These are phyloP conservation scores for Dryadula phaetusa DNA, from an alignment of 2,888 invertebrate species.

Conservation along the genomic window DNA sequence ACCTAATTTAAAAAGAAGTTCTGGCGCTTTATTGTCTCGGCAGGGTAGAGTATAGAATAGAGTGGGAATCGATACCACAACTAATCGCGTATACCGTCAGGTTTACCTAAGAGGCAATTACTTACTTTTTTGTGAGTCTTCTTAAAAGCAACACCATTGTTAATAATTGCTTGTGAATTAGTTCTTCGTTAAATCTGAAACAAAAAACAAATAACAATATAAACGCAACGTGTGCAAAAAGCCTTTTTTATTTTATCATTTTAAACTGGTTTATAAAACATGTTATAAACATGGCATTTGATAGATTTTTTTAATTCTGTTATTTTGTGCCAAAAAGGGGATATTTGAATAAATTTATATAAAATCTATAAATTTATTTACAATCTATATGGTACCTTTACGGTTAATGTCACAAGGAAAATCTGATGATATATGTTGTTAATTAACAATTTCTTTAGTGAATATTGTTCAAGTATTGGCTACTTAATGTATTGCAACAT, in stretches of 20 bases:
- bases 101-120: no score
- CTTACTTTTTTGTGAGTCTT: slow-evolving; percentile 70
- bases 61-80: no score
- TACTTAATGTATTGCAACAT: no score
- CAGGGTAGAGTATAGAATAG: no score
- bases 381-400: neutral
- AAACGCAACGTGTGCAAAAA: neutral
- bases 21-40: no score
- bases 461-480: no score
- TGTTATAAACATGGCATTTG: no score
- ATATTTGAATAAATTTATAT: neutral
- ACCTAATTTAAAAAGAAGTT: no score
- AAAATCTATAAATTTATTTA: neutral
- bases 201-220: neutral
- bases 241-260: neutral
- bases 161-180: slow-evolving; percentile 15
- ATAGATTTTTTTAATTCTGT: neutral
- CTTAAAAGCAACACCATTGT: slow-evolving; percentile 70
- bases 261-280: neutral
- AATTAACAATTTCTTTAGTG: no score
- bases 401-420: neutral
- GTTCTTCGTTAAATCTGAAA: slow-evolving; percentile 34
- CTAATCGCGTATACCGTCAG: no score
- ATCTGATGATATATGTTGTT: no score
- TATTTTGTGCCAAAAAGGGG: neutral